These are phyloP conservation scores for Drosophila recens DNA, from an alignment of 2,888 invertebrate species.

Conservation along the genomic window DNA sequence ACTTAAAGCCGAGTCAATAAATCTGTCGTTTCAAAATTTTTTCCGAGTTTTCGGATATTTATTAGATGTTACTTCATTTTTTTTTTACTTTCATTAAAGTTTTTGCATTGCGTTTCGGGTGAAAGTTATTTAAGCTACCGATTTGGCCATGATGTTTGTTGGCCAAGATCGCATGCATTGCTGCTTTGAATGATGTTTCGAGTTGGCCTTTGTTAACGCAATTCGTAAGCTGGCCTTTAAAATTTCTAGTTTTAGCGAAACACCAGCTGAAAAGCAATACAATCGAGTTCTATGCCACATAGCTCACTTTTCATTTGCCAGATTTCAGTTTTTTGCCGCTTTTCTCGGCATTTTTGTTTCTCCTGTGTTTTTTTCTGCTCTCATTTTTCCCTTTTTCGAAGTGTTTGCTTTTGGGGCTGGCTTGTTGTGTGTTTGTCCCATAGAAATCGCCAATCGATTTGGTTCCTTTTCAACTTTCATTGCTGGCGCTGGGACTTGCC, in stretches of 20 bases:
- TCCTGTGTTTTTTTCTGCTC: neutral
- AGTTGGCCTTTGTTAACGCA: constrained; percentile 24
- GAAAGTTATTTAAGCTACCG: constrained; percentile 1
- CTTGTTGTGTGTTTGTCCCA: constrained; percentile 48
- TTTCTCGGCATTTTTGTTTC: constrained; percentile 3
- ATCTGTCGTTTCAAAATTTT: too few species aligned
- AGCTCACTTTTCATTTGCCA: constrained; percentile 48
- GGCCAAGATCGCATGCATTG: constrained; percentile 1
- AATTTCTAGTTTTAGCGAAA: constrained; percentile 2
- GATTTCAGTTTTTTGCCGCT: constrained; percentile 11
- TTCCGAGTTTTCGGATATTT: neutral
- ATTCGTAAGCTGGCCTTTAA: constrained; percentile 4
- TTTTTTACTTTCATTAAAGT: neutral
- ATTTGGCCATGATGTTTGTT: constrained; percentile 5
- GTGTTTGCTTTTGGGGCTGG: constrained; percentile 48
- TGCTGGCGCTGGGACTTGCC: constrained; percentile 38
- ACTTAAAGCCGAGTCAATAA: too few species aligned
- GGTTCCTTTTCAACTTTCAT: constrained; percentile 57
- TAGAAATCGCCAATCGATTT: constrained; percentile 73
- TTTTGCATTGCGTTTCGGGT: neutral
- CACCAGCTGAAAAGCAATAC: constrained; percentile 26
- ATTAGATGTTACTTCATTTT: neutral
- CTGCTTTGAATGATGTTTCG: neutral
- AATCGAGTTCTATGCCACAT: constrained; percentile 36
- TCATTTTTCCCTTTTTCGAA: constrained; percentile 26